A percentile compares a stretch with the other conserved stretches of the same genome.
These are phyloP conservation scores for Chymomyza procnemis DNA, from an alignment of 2,888 invertebrate species.

Conservation along the genomic window DNA sequence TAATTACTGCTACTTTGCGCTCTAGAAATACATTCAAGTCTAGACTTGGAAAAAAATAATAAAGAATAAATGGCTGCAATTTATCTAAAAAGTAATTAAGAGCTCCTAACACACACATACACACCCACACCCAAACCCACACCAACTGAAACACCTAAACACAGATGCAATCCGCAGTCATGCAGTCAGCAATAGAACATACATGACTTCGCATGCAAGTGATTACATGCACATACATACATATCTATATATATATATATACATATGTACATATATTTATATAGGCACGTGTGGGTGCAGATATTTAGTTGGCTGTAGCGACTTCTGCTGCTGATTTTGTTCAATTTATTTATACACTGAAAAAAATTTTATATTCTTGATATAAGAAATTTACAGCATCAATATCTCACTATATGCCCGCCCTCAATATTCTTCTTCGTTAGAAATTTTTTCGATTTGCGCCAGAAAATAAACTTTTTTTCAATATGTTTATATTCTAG, in stretches of 20 bases:
- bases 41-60: constrained; percentile 72
- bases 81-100: constrained; percentile 73
- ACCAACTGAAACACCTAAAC: no score
- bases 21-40: constrained; percentile 62
- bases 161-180: background rate
- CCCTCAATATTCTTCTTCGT: no score
- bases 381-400: no score
- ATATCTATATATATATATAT: background rate
- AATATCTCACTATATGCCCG: no score
- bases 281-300: background rate
- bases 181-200: constrained; percentile 16
- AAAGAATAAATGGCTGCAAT: constrained; percentile 48
- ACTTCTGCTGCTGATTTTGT: constrained; percentile 56
- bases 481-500: no score
- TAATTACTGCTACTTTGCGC: constrained; percentile 70
- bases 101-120: constrained; percentile 57
- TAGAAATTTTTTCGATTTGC: no score
- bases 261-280: background rate
- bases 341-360: constrained; percentile 53
- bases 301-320: constrained; percentile 9
- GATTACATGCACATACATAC: background rate
- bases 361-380: background rate
- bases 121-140: constrained; percentile 3
- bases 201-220: constrained; percentile 1
- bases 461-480: no score